phyloP scores from a whole-genome alignment of 1,140 invertebrate species.

The Papilio polyxenes region DNA sequence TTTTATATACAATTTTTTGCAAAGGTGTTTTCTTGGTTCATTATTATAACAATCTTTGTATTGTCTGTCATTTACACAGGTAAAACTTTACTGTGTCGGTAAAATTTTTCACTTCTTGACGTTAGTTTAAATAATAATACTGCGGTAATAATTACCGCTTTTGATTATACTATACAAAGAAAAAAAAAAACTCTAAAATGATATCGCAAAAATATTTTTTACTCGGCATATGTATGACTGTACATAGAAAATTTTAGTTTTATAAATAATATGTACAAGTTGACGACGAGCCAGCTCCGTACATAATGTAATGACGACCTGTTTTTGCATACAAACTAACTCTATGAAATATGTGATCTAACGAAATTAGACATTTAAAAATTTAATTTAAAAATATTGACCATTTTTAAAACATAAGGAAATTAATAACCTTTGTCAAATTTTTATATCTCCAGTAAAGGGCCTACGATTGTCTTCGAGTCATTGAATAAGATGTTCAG shows the following conservation, averaged over 20 bases:
- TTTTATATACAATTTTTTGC: neutral
- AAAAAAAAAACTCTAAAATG: no score
- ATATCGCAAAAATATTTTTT: neutral
- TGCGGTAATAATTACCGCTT: neutral
- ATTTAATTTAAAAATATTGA: neutral
- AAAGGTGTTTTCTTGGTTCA: neutral
- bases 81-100: no score
- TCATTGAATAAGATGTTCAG: conserved; percentile 8
- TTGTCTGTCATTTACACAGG: neutral
- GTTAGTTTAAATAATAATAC: neutral
- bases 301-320: neutral
- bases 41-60: neutral
- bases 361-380: neutral
- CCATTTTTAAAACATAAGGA: neutral
- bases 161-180: neutral
- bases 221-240: neutral
- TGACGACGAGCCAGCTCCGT: neutral
- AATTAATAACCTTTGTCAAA: conserved; percentile 9
- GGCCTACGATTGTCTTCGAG: neutral
- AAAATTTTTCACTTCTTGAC: no score
- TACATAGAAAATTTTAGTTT: neutral
- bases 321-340: neutral
- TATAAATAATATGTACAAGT: neutral
- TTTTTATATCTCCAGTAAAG: neutral
- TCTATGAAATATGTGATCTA: neutral